phyloP scores from a whole-genome alignment of 2,888 invertebrate genomes.

The Eurois occulta region DNA sequence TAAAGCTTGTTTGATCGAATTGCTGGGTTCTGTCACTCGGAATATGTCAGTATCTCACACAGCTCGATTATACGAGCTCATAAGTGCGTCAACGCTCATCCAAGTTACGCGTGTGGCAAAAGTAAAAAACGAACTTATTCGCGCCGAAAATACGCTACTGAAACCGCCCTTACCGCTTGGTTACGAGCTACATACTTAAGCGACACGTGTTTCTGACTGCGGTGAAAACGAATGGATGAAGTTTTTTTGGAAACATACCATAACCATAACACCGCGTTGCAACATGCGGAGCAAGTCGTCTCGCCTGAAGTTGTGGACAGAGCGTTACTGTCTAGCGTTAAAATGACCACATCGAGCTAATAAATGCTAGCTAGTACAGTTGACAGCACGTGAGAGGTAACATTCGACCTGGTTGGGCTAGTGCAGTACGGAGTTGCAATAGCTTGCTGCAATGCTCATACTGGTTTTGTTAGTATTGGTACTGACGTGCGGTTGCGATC shows the following conservation, averaged over 20 bases:
- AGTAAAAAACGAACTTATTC: background rate
- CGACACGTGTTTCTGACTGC: background rate
- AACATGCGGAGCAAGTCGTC: background rate
- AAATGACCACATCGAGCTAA: background rate
- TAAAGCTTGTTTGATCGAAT: background rate
- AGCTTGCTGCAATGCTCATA: too few species aligned
- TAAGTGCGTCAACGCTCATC: background rate
- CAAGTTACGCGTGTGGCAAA: background rate
- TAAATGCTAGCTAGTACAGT: background rate
- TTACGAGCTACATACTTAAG: background rate
- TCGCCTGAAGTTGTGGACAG: background rate
- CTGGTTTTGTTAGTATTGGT: background rate
- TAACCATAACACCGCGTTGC: too few species aligned
- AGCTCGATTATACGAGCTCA: background rate
- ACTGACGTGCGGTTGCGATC: background rate
- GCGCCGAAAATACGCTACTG: background rate
- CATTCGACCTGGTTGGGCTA: background rate
- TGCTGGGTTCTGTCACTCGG: background rate
- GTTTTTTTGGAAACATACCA: background rate
- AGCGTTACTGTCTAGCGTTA: background rate
- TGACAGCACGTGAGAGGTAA: background rate
- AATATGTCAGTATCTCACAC: background rate
- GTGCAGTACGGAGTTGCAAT: background rate
- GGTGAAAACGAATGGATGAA: background rate
- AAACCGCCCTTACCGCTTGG: background rate